These are phyloP conservation scores for Strix uralensis DNA, from an alignment of 2,113 vertebrate genomes.

Conservation along the genomic window DNA sequence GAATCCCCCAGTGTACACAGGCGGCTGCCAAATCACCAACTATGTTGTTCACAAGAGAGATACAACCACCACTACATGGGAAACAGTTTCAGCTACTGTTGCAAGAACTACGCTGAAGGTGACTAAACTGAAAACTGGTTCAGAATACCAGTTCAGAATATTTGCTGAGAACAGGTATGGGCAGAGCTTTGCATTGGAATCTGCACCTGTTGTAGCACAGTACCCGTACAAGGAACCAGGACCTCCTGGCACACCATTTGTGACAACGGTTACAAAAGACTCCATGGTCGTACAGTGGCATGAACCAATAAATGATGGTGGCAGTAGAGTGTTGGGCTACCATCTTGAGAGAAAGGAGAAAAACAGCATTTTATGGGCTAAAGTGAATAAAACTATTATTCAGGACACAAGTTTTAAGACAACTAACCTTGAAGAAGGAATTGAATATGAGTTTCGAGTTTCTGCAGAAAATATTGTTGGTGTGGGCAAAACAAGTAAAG, in stretches of 20 bases:
- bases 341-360: slow-evolving; percentile 97
- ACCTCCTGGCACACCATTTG: slow-evolving; percentile 95
- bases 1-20: slow-evolving; percentile 89
- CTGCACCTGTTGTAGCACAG: slow-evolving; percentile 85
- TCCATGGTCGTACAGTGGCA: slow-evolving; percentile 95
- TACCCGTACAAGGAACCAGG: slow-evolving; percentile 98
- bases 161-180: slow-evolving; percentile 97
- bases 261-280: slow-evolving; percentile 85
- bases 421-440: slow-evolving; percentile 90
- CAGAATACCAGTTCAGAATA: slow-evolving; percentile 97
- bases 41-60: slow-evolving; percentile 97
- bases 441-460: slow-evolving; percentile 95
- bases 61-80: slow-evolving; percentile 90
- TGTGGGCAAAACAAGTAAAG: slow-evolving; percentile 92
- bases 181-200: slow-evolving; percentile 93
- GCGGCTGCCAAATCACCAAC: slow-evolving; percentile 95
- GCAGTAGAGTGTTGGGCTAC: slow-evolving; percentile 90
- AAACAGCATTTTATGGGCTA: slow-evolving; percentile 96
- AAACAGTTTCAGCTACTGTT: slow-evolving; percentile 87
- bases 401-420: slow-evolving; percentile 90
- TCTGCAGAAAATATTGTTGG: slow-evolving; percentile 98
- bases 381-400: slow-evolving; percentile 93
- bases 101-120: slow-evolving; percentile 93
- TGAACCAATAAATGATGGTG: slow-evolving; percentile 93
- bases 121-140: slow-evolving; percentile 89